Evolutionary conservation across 2,797 vertebrate genomes (phyloP).

Genomic region (Amniataba percoides): DNA sequence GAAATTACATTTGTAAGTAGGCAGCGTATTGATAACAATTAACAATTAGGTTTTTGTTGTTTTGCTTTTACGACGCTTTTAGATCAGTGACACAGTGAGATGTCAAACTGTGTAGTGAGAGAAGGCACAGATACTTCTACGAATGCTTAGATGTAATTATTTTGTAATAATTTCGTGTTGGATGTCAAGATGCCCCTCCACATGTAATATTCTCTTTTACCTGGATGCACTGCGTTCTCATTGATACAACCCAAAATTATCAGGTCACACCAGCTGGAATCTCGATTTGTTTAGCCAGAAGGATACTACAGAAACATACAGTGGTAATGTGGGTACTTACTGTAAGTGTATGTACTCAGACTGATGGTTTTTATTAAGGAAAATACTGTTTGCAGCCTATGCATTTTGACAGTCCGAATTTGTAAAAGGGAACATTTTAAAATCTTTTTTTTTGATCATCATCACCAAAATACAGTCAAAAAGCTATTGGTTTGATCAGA

Average conservation of each 20-base stretch:
- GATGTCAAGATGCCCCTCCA: not conserved
- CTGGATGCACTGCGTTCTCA: not conserved
- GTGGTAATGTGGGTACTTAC: not conserved
- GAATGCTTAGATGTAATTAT: conserved; percentile 4
- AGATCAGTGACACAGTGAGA: not conserved
- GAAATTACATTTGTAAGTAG: conserved; percentile 1
- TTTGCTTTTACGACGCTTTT: not conserved
- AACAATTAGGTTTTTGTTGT: no score
- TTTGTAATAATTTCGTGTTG: no score
- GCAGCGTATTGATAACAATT: no score
- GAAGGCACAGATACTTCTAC: not conserved
- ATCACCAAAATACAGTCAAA: conserved; percentile 7
- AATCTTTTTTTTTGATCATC: not conserved
- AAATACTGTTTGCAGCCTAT: not conserved
- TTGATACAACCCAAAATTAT: not conserved
- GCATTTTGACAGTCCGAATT: not conserved
- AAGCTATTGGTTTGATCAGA: not conserved
- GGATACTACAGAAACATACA: not conserved
- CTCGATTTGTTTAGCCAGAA: no score
- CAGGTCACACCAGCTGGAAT: not conserved
- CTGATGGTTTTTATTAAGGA: not conserved
- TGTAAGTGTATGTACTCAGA: not conserved
- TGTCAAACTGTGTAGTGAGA: not conserved
- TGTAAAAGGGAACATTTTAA: not conserved
- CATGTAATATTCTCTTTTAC: not conserved